Percentiles rank a stretch among this genome's conserved stretches.
phyloP scores from a whole-genome alignment of 1,140 invertebrate genomes.

The Pseudomyrmex concolor region DNA sequence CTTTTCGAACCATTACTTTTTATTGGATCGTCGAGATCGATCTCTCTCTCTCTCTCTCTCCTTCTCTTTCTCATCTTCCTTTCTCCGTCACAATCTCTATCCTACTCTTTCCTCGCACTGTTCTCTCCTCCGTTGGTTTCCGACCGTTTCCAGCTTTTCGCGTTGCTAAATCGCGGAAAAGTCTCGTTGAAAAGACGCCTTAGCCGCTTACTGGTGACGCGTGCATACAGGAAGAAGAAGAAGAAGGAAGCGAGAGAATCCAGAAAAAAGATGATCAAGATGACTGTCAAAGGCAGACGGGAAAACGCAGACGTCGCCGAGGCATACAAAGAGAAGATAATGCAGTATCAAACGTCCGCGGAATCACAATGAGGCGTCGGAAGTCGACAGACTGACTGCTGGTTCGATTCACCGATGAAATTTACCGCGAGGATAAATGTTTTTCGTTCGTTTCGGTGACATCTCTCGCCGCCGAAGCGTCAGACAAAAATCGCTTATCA shows the following conservation, averaged over 20 bases:
- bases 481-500: background rate
- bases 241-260: conserved; percentile 28
- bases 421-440: conserved; percentile 55
- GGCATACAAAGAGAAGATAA: conserved; percentile 58
- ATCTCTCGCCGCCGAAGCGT: background rate
- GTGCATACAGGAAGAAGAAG: conserved; percentile 1
- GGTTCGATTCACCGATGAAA: conserved; percentile 25
- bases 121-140: conserved; percentile 27
- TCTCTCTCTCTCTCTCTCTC: conserved; percentile 17
- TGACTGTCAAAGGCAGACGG: conserved; percentile 58
- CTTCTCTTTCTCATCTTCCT: conserved; percentile 3
- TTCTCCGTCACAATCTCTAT: background rate
- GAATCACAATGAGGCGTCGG: conserved; percentile 56
- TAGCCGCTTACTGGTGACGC: conserved; percentile 57
- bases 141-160: conserved; percentile 47
- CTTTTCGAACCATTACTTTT: conserved; percentile 77
- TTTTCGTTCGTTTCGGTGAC: conserved; percentile 28
- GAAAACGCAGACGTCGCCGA: conserved; percentile 38
- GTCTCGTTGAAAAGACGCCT: conserved; percentile 63
- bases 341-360: conserved; percentile 57
- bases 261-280: conserved; percentile 65
- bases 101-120: background rate
- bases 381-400: conserved; percentile 24
- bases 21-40: conserved; percentile 70
- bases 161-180: conserved; percentile 64